Evolutionary conservation across 2,113 vertebrate genomes (phyloP), one percentile per base, ranked within the genome.

Genomic region (Epinephelus cyanopodus): DNA sequence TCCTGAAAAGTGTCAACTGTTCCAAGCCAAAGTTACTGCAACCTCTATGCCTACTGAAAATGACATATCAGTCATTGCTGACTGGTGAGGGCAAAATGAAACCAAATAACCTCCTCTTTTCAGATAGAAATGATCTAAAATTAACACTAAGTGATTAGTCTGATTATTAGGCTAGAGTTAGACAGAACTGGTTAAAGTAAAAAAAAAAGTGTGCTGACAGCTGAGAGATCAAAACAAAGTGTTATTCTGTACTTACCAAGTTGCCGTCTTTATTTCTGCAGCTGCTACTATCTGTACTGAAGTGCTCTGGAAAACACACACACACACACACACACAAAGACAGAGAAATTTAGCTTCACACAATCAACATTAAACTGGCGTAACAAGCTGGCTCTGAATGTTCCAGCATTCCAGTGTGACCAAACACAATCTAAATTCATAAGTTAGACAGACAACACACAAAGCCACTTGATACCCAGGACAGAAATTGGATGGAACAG

Each of bases 181-280:
- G 5, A 48, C 9, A 10, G 13, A 47, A 47, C 6, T 25, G 6
- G n/a, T 8, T 33, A 33, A 21, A 17, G 5, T 7, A n/a, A 57
- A 23, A 45, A 48, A 50, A 6, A 3, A 50, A 21, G 19, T 42
- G 7, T 1, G 2, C 39, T 42, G 42, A 11, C 42, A 45, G 42
- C 42, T 37, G 14, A 50, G 3, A 57, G 12, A 56, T 15, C 1
- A 25, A 63, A 15, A 47, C 0, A 29, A 63, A 18, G 23, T 27
- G 10, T 50, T 7, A 54, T 21, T 27, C 21, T 48, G 65, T 57
- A 72, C 84, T 74, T n/a, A 82, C 84, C 58, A 42, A 27, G 79
- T 57, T 63, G 39, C 54, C 64, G 21, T 63, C 62, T 25, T 47
- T 66, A 10, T 62, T 48, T 74, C 63, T 72, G 67, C 50, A 74